phyloP scores from a whole-genome alignment of 2,888 invertebrate species.

The Papilio elwesi region DNA sequence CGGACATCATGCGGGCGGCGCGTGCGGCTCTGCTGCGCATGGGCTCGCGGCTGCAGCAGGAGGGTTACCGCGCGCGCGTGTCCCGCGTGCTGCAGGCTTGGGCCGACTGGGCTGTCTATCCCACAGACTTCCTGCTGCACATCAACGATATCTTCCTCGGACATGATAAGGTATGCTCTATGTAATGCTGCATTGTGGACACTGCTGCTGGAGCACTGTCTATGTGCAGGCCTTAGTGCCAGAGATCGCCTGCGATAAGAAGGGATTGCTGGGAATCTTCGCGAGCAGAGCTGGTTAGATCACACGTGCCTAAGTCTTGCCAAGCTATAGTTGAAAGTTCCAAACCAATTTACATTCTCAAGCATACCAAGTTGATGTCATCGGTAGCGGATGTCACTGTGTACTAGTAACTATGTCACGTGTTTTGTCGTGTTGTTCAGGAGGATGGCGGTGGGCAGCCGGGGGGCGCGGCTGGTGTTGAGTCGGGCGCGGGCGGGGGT shows the following conservation, averaged over 20 bases:
- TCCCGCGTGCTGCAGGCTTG: slow-evolving; percentile 96
- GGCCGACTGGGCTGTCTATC: slow-evolving; percentile 99
- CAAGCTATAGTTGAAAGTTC: too few relatives aligned
- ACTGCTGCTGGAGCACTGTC: too few relatives aligned
- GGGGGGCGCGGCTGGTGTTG: neutral
- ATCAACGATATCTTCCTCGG: slow-evolving; percentile 97
- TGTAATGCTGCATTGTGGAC: too few relatives aligned
- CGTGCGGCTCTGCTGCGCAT: slow-evolving; percentile 90
- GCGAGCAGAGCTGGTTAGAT: too few relatives aligned
- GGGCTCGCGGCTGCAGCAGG: slow-evolving; percentile 94
- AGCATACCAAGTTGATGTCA: neutral
- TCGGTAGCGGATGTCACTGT: neutral
- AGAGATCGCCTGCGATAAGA: too few relatives aligned
- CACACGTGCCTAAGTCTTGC: too few relatives aligned
- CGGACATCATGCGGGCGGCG: slow-evolving; percentile 79
- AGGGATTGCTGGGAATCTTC: too few relatives aligned
- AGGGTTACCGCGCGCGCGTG: slow-evolving; percentile 96
- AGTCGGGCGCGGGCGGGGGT: slow-evolving; percentile 24
- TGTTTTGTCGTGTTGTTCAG: slow-evolving; percentile 1
- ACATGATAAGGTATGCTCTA: slow-evolving; percentile 63
- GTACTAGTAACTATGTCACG: too few relatives aligned
- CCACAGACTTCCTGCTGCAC: slow-evolving; percentile 94
- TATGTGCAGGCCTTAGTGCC: neutral
- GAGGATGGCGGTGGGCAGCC: slow-evolving; percentile 22
- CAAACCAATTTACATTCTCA: too few relatives aligned